These are phyloP conservation scores for Dasyprocta punctata DNA, from an alignment of 2,113 vertebrate species.

Conservation along the genomic window DNA sequence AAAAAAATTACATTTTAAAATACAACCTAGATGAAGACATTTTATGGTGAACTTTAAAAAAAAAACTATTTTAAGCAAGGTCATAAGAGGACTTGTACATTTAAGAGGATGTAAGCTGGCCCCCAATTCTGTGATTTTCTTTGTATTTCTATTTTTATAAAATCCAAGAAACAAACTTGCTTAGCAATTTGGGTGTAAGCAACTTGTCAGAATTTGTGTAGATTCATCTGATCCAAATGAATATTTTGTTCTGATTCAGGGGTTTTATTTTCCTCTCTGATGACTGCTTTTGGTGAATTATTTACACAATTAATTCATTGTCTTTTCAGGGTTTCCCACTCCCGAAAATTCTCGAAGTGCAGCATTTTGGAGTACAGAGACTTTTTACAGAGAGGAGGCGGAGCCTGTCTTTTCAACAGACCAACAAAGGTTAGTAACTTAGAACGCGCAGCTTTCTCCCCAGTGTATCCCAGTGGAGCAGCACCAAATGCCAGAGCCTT, in stretches of 20 bases:
- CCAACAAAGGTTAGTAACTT: conserved; percentile 93
- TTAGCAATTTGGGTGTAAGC: not conserved
- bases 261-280: conserved; percentile 56
- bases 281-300: conserved; percentile 52
- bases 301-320: conserved; percentile 73
- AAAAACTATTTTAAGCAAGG: not conserved
- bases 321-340: conserved; percentile 92
- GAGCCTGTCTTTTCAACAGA: conserved; percentile 97
- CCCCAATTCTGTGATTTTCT: not conserved
- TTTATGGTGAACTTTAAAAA: not conserved
- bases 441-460: conserved; percentile 36
- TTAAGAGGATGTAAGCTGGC: not conserved
- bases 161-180: not conserved
- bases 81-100: not conserved
- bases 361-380: conserved; percentile 97
- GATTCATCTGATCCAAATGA: not conserved
- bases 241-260: not conserved
- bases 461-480: not conserved
- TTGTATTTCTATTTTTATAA: conserved; percentile 48
- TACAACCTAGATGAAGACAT: not conserved
- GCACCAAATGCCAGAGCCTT: not conserved
- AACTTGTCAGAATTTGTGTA: not conserved
- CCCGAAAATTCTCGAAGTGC: conserved; percentile 97
- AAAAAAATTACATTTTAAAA: conserved; percentile 36
- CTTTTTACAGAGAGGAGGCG: conserved; percentile 95